phyloP scores from a whole-genome alignment of 2,888 invertebrate genomes.

The Drosophila neutralis region DNA sequence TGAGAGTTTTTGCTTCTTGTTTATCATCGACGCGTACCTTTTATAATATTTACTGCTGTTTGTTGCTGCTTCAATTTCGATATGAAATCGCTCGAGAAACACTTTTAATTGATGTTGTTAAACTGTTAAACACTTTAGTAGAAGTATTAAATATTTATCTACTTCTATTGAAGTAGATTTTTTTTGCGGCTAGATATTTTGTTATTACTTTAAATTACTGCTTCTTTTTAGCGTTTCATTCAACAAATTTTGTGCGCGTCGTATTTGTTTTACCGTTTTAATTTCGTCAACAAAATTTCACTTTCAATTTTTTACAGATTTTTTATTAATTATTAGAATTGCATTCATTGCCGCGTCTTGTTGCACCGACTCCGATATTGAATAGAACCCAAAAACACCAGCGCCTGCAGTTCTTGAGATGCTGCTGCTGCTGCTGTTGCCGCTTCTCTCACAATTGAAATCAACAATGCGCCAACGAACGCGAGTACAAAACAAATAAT shows the following conservation, averaged over 20 bases:
- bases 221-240: slow-evolving; percentile 56
- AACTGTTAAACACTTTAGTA: slow-evolving; percentile 75
- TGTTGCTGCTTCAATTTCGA: slow-evolving; percentile 39
- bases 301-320: slow-evolving; percentile 65
- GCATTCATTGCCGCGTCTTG: slow-evolving; percentile 43
- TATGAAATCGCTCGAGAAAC: slow-evolving; percentile 58
- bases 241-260: slow-evolving; percentile 58
- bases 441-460: slow-evolving; percentile 60
- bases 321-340: slow-evolving; percentile 31
- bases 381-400: slow-evolving; percentile 42
- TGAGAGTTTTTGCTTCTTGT: slow-evolving; percentile 26
- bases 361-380: slow-evolving; percentile 42
- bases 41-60: slow-evolving; percentile 39
- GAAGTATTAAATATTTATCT: slow-evolving; percentile 49
- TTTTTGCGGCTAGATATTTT: slow-evolving; percentile 33
- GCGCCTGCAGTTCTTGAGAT: slow-evolving; percentile 46
- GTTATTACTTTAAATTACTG: slow-evolving; percentile 18
- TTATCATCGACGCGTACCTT: slow-evolving; percentile 37
- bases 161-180: slow-evolving; percentile 6
- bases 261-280: slow-evolving; percentile 68
- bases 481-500: slow-evolving; percentile 56
- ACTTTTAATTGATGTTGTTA: slow-evolving; percentile 57
- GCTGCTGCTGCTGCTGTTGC: slow-evolving; percentile 46
- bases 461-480: slow-evolving; percentile 61
- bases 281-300: slow-evolving; percentile 62